phyloP scores from a whole-genome alignment of 2,797 vertebrate species.

The Pipistrellus kuhlii region DNA sequence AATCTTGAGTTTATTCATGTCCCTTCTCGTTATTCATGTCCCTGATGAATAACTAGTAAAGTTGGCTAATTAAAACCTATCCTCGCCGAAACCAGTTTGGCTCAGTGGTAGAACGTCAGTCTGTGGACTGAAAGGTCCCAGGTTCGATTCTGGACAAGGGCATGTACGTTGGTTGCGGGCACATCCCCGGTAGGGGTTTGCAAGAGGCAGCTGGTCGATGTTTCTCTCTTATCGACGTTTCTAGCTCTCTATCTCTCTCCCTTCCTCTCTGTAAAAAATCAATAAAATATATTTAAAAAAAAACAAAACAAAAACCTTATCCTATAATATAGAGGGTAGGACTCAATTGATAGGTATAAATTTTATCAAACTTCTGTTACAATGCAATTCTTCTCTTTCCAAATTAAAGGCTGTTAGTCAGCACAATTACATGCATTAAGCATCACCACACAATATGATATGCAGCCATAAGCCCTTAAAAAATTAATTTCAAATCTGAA shows the following conservation, averaged over 20 bases:
- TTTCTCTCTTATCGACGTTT: no score
- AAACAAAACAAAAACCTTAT: no score
- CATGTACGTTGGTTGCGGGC: no score
- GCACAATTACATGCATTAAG: background rate
- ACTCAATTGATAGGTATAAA: background rate
- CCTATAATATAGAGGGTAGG: background rate
- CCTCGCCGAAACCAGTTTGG: background rate
- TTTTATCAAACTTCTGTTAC: background rate
- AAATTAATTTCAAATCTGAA: background rate
- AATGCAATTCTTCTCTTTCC: background rate
- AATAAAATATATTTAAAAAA: no score
- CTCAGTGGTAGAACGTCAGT: no score
- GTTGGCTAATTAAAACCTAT: background rate
- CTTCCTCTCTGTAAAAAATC: no score
- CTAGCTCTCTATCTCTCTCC: no score
- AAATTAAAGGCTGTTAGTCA: background rate
- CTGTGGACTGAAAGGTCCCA: no score
- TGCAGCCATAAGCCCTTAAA: background rate
- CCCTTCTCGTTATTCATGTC: background rate
- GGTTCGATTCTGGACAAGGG: no score
- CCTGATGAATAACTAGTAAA: background rate
- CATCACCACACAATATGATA: background rate
- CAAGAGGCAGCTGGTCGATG: no score
- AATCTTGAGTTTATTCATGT: background rate
- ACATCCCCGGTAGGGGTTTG: no score